Conservation (phyloP, 2,797 vertebrate species). For the Anguilla obscura region DNA sequence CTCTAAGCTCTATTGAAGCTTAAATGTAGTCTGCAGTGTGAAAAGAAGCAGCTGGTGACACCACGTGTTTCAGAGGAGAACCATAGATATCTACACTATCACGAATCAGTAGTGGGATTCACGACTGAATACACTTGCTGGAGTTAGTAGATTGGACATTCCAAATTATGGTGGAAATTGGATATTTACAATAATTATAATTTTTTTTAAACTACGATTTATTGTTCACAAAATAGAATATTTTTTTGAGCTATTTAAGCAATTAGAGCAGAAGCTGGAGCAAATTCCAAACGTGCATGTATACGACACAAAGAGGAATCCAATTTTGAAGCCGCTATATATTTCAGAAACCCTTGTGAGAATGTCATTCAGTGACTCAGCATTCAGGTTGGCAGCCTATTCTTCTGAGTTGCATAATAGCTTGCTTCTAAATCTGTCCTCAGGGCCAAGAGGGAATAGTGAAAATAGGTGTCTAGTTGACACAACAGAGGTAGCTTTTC, state of each 20-base stretch:
- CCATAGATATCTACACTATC: too few species aligned
- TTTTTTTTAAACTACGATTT: too few species aligned
- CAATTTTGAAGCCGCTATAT: neutral
- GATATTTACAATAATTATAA: too few species aligned
- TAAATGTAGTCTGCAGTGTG: too few species aligned
- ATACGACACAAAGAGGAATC: neutral
- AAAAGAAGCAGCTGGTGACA: neutral
- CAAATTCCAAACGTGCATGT: neutral
- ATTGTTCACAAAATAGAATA: too few species aligned
- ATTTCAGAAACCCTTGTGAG: neutral
- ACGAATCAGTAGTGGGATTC: too few species aligned
- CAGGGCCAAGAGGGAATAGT: neutral
- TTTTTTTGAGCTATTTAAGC: neutral
- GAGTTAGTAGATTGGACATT: too few species aligned
- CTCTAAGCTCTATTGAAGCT: too few species aligned
- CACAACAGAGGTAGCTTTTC: slow-evolving; percentile 5
- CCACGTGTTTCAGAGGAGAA: neutral
- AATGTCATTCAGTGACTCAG: neutral
- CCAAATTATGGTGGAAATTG: too few species aligned
- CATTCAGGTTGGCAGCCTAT: neutral
- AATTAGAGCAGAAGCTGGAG: neutral
- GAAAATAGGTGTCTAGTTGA: neutral
- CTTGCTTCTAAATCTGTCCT: neutral
- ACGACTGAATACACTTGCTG: too few species aligned
- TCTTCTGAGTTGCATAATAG: neutral